Percentiles rank a stretch among this genome's conserved stretches.
Conservation (phyloP, 2,888 invertebrate species). For the Limnephilus auricula region DNA sequence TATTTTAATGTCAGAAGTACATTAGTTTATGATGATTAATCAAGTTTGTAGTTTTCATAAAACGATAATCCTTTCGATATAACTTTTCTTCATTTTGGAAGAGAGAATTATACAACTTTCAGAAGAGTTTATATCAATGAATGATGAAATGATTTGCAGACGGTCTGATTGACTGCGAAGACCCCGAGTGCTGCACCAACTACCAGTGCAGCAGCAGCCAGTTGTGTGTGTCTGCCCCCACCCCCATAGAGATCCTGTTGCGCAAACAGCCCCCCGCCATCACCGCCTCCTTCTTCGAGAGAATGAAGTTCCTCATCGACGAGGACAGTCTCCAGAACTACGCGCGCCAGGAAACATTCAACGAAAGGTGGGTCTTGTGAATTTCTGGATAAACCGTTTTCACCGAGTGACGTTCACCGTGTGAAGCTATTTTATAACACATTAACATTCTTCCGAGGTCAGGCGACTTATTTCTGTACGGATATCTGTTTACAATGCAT, state of each 20-base stretch:
- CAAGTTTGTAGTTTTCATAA: not conserved
- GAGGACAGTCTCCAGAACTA: conserved; percentile 99
- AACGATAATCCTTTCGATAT: not conserved
- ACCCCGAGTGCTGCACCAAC: conserved; percentile 97
- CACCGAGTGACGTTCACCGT: conserved; percentile 57
- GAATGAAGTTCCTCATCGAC: conserved; percentile 98
- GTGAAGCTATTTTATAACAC: conserved; percentile 60
- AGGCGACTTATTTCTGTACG: conserved; percentile 60
- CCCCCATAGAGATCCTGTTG: conserved; percentile 96
- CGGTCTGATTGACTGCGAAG: conserved; percentile 97
- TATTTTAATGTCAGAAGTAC: not conserved
- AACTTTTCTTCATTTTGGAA: not conserved
- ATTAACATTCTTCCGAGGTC: conserved; percentile 44
- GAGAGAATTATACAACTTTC: not conserved
- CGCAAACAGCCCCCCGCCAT: conserved; percentile 97
- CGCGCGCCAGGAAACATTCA: conserved; percentile 96
- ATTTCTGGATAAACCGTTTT: conserved; percentile 7
- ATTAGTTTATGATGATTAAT: not conserved
- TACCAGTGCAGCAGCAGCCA: conserved; percentile 90
- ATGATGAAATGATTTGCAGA: conserved; percentile 78
- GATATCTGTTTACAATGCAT: conserved; percentile 76
- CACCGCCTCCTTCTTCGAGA: conserved; percentile 98
- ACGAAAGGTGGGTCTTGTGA: conserved; percentile 90
- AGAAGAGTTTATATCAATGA: not conserved
- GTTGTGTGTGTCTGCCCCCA: conserved; percentile 95